phyloP scores from a whole-genome alignment of 2,797 vertebrate genomes.

The Sebastes trivittatus region DNA sequence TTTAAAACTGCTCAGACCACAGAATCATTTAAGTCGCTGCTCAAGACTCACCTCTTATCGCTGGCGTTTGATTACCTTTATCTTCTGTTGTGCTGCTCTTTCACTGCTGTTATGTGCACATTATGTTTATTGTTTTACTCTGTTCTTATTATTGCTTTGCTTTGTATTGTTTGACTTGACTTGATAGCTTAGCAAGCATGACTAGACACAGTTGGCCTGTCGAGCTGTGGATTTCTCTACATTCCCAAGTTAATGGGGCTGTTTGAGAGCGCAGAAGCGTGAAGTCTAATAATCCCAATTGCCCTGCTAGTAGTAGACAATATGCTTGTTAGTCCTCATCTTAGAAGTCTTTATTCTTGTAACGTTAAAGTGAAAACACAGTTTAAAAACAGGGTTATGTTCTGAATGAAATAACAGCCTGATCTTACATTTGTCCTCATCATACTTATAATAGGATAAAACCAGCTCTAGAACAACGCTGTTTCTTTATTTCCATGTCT shows the following conservation, averaged over 20 bases:
- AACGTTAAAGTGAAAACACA: no score
- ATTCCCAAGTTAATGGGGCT: background rate
- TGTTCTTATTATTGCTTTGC: no score
- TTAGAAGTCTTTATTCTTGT: no score
- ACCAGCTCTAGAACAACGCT: background rate
- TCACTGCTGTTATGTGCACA: no score
- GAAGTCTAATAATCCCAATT: background rate
- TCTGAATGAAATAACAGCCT: background rate
- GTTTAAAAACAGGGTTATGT: background rate
- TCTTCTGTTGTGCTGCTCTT: no score
- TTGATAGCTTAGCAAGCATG: background rate
- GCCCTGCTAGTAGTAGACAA: background rate
- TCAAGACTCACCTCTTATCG: no score
- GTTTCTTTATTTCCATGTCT: background rate
- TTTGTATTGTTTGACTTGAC: no score
- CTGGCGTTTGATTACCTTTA: no score
- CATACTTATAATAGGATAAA: background rate
- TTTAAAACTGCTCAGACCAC: no score
- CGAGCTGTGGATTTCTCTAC: background rate
- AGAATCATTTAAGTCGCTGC: no score
- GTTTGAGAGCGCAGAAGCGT: background rate
- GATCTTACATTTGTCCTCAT: background rate
- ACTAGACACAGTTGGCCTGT: background rate
- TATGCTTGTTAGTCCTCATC: background rate
- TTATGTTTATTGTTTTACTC: no score